Percentiles rank a stretch among this genome's conserved stretches.
Evolutionary conservation across 1,140 invertebrate species (phyloP).

Genomic region (Aphaenogaster rudis): DNA sequence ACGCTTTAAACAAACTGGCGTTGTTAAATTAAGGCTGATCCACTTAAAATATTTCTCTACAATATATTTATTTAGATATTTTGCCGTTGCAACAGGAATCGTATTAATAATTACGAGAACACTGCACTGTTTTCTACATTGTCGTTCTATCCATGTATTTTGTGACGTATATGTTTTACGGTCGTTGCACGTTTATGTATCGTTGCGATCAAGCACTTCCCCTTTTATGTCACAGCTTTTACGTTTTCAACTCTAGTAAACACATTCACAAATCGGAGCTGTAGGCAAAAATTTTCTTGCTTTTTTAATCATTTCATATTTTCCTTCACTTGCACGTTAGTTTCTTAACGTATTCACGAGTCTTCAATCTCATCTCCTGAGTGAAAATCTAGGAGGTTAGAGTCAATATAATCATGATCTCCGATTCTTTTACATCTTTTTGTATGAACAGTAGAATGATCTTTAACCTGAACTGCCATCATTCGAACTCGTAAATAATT

Average conservation of each 20-base stretch:
- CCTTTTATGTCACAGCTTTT: constrained; percentile 13
- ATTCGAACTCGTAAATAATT: constrained; percentile 58
- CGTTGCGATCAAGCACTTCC: constrained; percentile 8
- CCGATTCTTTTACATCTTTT: background rate
- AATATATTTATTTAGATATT: too few species aligned
- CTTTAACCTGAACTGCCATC: background rate
- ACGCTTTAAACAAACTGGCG: background rate
- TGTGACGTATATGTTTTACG: background rate
- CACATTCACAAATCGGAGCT: background rate
- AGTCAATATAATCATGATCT: constrained; percentile 28
- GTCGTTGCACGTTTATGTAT: constrained; percentile 18
- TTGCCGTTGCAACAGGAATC: background rate
- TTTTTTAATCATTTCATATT: constrained; percentile 10
- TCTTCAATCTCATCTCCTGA: background rate
- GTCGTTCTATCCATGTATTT: background rate
- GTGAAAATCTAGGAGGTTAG: constrained; percentile 13
- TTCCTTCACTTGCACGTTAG: background rate
- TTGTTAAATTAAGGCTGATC: constrained; percentile 8
- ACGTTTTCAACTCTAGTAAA: background rate
- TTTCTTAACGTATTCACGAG: background rate
- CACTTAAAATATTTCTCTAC: background rate
- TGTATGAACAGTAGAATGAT: background rate
- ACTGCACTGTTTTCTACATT: background rate
- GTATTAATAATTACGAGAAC: constrained; percentile 3
- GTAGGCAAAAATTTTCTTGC: too few species aligned